Evolutionary conservation across 2,113 vertebrate species (phyloP).

Genomic region (Nanorana parkeri): DNA sequence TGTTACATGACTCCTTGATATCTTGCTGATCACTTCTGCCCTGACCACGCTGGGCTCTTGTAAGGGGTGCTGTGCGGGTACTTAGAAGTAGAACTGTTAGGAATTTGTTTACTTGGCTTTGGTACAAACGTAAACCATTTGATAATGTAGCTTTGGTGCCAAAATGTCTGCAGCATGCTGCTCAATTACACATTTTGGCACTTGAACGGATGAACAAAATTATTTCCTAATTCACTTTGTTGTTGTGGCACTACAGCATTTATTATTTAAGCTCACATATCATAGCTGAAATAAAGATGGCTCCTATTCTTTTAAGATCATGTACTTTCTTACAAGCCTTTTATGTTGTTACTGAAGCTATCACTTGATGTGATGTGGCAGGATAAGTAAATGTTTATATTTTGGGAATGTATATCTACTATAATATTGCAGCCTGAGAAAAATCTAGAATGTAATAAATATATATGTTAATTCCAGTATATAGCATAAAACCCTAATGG

Average conservation of each 20-base stretch:
- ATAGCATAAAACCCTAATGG: no score
- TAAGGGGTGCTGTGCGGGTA: not conserved
- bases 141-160: not conserved
- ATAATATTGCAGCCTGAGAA: no score
- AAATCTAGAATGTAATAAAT: no score
- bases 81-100: not conserved
- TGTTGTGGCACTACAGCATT: not conserved
- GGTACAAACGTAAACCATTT: constrained; percentile 15
- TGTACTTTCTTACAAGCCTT: no score
- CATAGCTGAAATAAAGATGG: not conserved
- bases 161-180: not conserved
- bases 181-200: constrained; percentile 12
- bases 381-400: no score
- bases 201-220: not conserved
- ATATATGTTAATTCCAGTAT: no score
- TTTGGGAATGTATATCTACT: no score
- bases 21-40: constrained; percentile 6
- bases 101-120: constrained; percentile 18
- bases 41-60: not conserved
- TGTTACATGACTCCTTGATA: constrained; percentile 22
- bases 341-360: no score
- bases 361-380: no score
- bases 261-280: not conserved
- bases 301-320: no score
- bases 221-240: not conserved